These are phyloP conservation scores for Thysanoteuthis rhombus DNA, from an alignment of 2,888 invertebrate species.

Conservation along the genomic window DNA sequence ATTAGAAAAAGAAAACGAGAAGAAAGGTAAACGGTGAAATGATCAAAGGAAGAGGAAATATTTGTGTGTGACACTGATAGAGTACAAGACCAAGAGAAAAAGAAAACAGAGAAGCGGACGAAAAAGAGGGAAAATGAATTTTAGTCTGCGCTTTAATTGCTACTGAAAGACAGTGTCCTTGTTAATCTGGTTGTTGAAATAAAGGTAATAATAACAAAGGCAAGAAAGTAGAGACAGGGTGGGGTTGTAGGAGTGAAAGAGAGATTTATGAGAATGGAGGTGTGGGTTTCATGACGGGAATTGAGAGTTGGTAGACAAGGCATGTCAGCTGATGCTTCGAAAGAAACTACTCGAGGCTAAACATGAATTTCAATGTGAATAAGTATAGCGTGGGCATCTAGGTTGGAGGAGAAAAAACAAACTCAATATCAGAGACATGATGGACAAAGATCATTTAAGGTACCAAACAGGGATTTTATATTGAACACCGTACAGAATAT, in stretches of 20 bases:
- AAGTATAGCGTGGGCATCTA: too few relatives aligned
- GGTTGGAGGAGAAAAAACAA: too few relatives aligned
- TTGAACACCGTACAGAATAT: too few relatives aligned
- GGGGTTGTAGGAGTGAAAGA: conserved; percentile 35
- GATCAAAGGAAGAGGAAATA: too few relatives aligned
- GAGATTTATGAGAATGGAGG: conserved; percentile 31
- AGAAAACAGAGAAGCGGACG: conserved; percentile 34
- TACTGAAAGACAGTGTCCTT: background rate
- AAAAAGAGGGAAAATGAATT: background rate
- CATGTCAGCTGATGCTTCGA: conserved; percentile 34
- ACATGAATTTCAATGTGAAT: too few relatives aligned
- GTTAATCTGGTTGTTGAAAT: conserved; percentile 34
- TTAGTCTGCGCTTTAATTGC: background rate
- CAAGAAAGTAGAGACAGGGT: conserved; percentile 30
- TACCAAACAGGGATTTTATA: too few relatives aligned
- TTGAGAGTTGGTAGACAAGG: conserved; percentile 35
- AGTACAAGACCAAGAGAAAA: too few relatives aligned
- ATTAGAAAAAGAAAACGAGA: background rate
- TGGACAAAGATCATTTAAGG: too few relatives aligned
- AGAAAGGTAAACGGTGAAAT: background rate
- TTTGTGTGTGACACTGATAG: too few relatives aligned
- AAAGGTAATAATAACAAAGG: conserved; percentile 27
- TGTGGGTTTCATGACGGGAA: background rate
- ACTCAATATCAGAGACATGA: too few relatives aligned
- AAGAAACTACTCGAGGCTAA: conserved; percentile 18